A percentile compares a stretch with the other conserved stretches of the same genome.
phyloP scores from a whole-genome alignment of 2,888 invertebrate genomes.

The Boloria selene region DNA sequence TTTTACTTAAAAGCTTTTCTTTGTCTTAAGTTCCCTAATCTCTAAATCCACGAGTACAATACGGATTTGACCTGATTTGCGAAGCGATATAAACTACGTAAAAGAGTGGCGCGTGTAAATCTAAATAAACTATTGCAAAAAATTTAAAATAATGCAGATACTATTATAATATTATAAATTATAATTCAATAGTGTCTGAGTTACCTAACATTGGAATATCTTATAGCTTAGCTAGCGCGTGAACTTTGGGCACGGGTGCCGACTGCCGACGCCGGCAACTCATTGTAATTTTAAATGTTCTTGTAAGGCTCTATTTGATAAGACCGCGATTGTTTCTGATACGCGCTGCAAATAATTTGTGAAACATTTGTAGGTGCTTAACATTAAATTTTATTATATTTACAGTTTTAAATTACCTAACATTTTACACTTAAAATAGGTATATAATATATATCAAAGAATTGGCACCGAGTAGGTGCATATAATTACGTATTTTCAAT shows the following conservation, averaged over 20 bases:
- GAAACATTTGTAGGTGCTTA: slow-evolving; percentile 26
- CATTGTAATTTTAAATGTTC: slow-evolving; percentile 78
- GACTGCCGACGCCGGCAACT: slow-evolving; percentile 61
- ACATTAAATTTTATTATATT: slow-evolving; percentile 15
- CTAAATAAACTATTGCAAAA: neutral
- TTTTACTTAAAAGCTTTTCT: too few species aligned
- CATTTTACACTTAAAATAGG: too few species aligned
- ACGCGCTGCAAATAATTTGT: slow-evolving; percentile 40
- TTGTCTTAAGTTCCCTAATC: too few species aligned
- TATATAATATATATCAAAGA: too few species aligned
- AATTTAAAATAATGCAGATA: neutral
- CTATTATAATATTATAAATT: neutral
- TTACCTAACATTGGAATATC: slow-evolving; percentile 3
- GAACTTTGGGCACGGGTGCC: slow-evolving; percentile 64
- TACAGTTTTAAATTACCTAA: slow-evolving; percentile 5
- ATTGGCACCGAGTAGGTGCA: too few species aligned
- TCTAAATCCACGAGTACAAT: too few species aligned
- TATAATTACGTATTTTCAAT: too few species aligned
- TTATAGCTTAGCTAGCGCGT: slow-evolving; percentile 48
- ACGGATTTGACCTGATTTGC: too few species aligned
- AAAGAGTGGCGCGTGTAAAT: too few species aligned
- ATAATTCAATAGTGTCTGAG: slow-evolving; percentile 3
- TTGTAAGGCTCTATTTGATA: slow-evolving; percentile 51
- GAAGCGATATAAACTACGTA: too few species aligned
- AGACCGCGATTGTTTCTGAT: slow-evolving; percentile 33